These are phyloP conservation scores for Caenorhabditis sp. DNA, from an alignment of 2,888 invertebrate genomes.

Conservation along the genomic window DNA sequence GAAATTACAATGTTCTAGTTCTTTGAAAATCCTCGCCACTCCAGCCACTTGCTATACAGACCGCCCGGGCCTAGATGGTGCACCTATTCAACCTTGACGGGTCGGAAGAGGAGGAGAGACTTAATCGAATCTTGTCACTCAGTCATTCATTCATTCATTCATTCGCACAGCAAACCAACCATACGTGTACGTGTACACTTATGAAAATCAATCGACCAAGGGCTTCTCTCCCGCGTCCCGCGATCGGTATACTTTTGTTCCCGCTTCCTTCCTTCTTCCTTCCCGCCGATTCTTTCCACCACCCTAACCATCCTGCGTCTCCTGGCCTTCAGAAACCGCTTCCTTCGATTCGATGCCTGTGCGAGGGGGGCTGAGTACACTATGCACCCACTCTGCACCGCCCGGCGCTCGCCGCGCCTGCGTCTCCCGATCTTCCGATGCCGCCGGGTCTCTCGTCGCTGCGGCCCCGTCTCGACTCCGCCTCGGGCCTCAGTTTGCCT, in stretches of 20 bases:
- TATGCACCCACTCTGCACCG: slow-evolving; percentile 37
- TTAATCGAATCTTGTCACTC: slow-evolving; percentile 12
- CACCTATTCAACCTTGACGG: slow-evolving; percentile 2
- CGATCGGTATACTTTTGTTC: too few species aligned
- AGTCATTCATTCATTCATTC: background rate
- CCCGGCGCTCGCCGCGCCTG: slow-evolving; percentile 21
- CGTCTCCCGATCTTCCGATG: slow-evolving; percentile 19
- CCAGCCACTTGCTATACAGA: background rate
- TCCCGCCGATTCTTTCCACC: slow-evolving; percentile 15
- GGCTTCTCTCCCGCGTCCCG: slow-evolving; percentile 40
- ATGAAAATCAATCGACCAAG: slow-evolving; percentile 35
- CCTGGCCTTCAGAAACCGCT: slow-evolving; percentile 17
- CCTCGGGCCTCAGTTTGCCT: slow-evolving; percentile 59
- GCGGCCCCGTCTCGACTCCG: slow-evolving; percentile 55
- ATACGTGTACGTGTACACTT: slow-evolving; percentile 1
- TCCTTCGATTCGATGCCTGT: too few species aligned
- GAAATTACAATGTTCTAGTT: background rate
- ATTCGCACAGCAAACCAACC: too few species aligned
- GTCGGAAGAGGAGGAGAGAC: too few species aligned
- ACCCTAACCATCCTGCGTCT: slow-evolving; percentile 33
- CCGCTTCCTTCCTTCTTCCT: background rate
- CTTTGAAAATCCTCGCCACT: slow-evolving; percentile 2
- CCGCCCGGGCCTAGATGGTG: too few species aligned
- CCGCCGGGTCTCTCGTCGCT: slow-evolving; percentile 9
- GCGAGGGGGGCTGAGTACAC: slow-evolving; percentile 11